A percentile compares a stretch with the other conserved stretches of the same genome.
Evolutionary conservation across 2,888 invertebrate genomes (phyloP).

Genomic region (Oxyscelio sp.): DNA sequence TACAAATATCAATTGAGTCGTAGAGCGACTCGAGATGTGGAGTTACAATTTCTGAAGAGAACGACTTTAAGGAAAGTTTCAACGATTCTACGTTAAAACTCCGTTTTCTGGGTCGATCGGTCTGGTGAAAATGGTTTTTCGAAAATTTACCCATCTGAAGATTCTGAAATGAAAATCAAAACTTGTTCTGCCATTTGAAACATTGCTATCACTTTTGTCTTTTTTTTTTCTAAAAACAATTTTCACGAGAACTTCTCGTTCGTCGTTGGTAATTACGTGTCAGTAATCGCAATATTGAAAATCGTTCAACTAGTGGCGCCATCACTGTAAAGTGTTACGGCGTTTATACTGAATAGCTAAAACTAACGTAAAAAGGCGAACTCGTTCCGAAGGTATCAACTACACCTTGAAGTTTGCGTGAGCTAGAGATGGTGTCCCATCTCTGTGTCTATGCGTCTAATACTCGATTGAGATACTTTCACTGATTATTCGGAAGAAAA

Average conservation of each 20-base stretch:
- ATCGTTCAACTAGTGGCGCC: constrained; percentile 44
- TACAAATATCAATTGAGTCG: constrained; percentile 13
- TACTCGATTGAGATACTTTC: constrained; percentile 77
- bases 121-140: not conserved
- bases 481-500: constrained; percentile 75
- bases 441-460: constrained; percentile 63
- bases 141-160: not conserved
- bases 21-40: constrained; percentile 9
- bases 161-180: no score
- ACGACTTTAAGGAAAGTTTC: constrained; percentile 5
- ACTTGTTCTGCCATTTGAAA: no score
- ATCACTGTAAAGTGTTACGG: constrained; percentile 2
- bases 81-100: not conserved
- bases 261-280: constrained; percentile 33
- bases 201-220: no score
- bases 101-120: not conserved
- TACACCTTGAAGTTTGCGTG: constrained; percentile 68
- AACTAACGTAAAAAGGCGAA: constrained; percentile 73
- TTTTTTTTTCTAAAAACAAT: not conserved
- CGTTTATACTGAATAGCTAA: constrained; percentile 51
- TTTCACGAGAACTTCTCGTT: no score
- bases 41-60: constrained; percentile 43
- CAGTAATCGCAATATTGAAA: constrained; percentile 48
- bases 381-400: constrained; percentile 58
- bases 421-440: constrained; percentile 66